Percentiles rank a stretch among this genome's conserved stretches.
Conservation (phyloP, 2,888 invertebrate genomes). For the Mimachlamys varia region DNA sequence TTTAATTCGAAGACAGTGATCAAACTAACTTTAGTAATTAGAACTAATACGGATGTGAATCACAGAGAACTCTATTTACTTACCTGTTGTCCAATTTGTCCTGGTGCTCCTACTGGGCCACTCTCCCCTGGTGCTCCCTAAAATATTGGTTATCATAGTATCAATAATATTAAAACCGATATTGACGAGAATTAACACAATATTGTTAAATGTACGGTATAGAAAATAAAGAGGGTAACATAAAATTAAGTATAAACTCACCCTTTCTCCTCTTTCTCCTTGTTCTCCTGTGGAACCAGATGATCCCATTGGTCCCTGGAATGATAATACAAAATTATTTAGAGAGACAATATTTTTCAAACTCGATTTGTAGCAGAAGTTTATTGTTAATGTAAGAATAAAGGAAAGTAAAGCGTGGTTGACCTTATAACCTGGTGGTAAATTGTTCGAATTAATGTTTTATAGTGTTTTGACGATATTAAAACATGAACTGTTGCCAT, state of each 20-base stretch:
- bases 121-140: slow-evolving; percentile 47
- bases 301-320: slow-evolving; percentile 36
- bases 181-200: neutral
- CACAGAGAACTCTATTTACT: neutral
- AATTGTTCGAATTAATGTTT: too few relatives aligned
- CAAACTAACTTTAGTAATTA: too few relatives aligned
- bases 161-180: neutral
- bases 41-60: too few relatives aligned
- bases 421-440: too few relatives aligned
- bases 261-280: slow-evolving; percentile 71
- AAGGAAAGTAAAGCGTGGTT: too few relatives aligned
- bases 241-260: slow-evolving; percentile 45
- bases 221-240: neutral
- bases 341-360: too few relatives aligned
- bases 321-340: neutral
- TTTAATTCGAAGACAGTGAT: too few relatives aligned
- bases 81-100: slow-evolving; percentile 63
- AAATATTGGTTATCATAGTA: neutral
- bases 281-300: slow-evolving; percentile 14
- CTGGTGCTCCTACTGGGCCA: slow-evolving; percentile 54
- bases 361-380: too few relatives aligned
- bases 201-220: neutral
- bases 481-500: too few relatives aligned
- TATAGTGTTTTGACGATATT: too few relatives aligned
- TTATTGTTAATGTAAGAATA: too few relatives aligned